Conservation (phyloP, 2,113 vertebrate genomes). For the Coturnix japonica region DNA sequence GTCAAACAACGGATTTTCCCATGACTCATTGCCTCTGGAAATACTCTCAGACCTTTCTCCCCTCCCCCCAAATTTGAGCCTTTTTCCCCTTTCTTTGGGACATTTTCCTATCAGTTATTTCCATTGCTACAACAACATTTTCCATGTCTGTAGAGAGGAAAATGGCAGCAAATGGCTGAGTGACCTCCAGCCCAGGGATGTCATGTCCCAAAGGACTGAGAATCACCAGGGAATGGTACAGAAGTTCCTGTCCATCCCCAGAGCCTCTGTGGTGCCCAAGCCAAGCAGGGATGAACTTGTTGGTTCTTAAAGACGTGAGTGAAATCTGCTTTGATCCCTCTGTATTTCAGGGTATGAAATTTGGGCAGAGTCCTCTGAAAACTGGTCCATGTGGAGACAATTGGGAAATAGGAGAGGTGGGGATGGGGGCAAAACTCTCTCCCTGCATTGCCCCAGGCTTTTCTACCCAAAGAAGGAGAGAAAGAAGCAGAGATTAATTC, state of each 20-base stretch:
- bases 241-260: background rate
- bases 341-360: background rate
- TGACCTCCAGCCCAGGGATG: background rate
- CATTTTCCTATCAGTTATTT: conserved; percentile 29
- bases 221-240: conserved; percentile 20
- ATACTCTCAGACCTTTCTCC: conserved; percentile 15
- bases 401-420: background rate
- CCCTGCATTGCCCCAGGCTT: background rate
- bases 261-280: background rate
- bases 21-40: conserved; percentile 38
- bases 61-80: background rate
- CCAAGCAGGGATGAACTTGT: background rate
- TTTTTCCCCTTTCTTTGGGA: background rate
- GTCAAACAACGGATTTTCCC: conserved; percentile 5
- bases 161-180: conserved; percentile 3
- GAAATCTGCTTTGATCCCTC: background rate
- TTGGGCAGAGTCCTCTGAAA: background rate
- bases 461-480: background rate
- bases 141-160: background rate
- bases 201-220: background rate
- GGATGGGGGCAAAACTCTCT: background rate
- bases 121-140: conserved; percentile 1
- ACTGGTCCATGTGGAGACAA: background rate
- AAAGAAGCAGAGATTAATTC: background rate
- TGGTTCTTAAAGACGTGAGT: background rate